Evolutionary conservation across 2,797 vertebrate genomes (phyloP).

Genomic region (Ibycter americanus): DNA sequence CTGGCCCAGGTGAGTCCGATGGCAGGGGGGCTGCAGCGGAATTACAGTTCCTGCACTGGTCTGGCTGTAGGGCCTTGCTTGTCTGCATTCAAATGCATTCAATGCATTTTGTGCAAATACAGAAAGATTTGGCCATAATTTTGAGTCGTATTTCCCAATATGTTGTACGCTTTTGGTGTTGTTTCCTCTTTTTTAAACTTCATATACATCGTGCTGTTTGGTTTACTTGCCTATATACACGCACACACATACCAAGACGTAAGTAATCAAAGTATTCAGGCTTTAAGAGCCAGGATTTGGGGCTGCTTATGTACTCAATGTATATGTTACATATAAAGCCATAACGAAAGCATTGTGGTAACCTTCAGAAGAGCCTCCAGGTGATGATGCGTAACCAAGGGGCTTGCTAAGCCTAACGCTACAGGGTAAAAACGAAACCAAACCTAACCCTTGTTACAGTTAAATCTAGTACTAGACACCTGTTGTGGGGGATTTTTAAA

Average conservation of each 20-base stretch:
- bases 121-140: neutral
- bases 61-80: neutral
- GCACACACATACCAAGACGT: neutral
- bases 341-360: neutral
- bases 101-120: neutral
- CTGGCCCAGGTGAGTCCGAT: neutral
- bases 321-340: neutral
- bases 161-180: neutral
- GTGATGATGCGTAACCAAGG: neutral
- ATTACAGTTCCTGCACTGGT: neutral
- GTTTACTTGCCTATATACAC: neutral
- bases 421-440: neutral
- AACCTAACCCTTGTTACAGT: neutral
- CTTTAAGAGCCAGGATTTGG: neutral
- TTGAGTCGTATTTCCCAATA: neutral
- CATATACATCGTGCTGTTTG: neutral
- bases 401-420: neutral
- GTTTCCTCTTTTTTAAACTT: neutral
- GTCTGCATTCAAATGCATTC: neutral
- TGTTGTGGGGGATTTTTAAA: conserved; percentile 6
- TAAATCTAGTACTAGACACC: neutral
- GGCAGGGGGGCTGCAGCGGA: neutral
- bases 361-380: conserved; percentile 5
- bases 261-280: neutral
- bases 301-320: neutral